Percentiles rank a stretch among this genome's conserved stretches.
Conservation (phyloP, 2,797 vertebrate species). For the Philypnodon macrostomus region DNA sequence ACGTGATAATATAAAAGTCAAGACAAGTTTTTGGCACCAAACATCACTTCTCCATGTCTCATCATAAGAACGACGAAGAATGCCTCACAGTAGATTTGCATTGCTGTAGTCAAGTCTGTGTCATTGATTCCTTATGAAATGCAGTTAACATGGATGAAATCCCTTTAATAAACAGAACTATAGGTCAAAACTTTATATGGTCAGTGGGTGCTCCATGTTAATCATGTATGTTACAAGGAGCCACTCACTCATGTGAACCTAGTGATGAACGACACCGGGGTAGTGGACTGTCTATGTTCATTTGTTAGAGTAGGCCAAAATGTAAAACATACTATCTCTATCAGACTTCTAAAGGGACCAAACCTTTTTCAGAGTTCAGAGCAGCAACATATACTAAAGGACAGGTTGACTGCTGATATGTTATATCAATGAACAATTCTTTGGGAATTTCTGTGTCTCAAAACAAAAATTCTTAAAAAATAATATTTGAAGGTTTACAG, state of each 20-base stretch:
- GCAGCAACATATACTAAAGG: slow-evolving; percentile 18
- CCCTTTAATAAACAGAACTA: slow-evolving; percentile 54
- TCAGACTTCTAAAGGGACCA: slow-evolving; percentile 53
- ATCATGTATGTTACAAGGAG: slow-evolving; percentile 30
- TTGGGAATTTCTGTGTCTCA: no score
- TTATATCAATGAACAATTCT: no score
- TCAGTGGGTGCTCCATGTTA: slow-evolving; percentile 36
- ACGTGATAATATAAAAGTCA: neutral
- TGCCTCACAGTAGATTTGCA: slow-evolving; percentile 1
- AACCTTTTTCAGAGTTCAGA: slow-evolving; percentile 49
- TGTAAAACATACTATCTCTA: slow-evolving; percentile 21
- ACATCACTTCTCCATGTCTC: no score
- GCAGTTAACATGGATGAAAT: slow-evolving; percentile 19
- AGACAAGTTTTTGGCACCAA: neutral
- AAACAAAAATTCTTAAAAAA: no score
- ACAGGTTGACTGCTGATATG: slow-evolving; percentile 35
- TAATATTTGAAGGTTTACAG: slow-evolving; percentile 4
- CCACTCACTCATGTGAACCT: slow-evolving; percentile 11
- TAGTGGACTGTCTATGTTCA: slow-evolving; percentile 23
- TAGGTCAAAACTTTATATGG: neutral
- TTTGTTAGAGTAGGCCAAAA: slow-evolving; percentile 43
- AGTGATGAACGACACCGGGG: slow-evolving; percentile 21
- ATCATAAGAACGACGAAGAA: no score
- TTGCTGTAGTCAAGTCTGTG: slow-evolving; percentile 22
- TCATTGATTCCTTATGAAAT: slow-evolving; percentile 20